phyloP scores from a whole-genome alignment of 2,113 vertebrate species.

The Casuarius casuarius region DNA sequence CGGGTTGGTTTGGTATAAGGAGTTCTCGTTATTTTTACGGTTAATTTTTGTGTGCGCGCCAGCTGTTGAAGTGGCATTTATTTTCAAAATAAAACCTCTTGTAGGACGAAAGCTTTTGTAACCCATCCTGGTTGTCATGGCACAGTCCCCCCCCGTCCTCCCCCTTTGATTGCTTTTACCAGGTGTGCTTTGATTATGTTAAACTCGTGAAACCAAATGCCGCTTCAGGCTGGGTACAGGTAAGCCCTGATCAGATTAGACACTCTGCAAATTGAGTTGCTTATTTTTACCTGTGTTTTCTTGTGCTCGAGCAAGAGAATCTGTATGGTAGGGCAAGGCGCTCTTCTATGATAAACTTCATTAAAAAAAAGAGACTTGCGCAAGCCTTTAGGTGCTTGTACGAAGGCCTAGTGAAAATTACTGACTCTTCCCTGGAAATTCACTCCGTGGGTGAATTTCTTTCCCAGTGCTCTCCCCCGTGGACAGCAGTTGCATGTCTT shows the following conservation, averaged over 20 bases:
- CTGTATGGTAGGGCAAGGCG: neutral
- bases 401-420: neutral
- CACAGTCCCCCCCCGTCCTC: neutral
- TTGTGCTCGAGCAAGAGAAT: neutral
- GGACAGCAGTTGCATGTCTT: neutral
- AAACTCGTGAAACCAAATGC: constrained; percentile 13
- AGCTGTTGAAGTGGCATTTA: neutral
- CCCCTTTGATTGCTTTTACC: neutral
- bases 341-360: neutral
- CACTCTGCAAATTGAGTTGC: neutral
- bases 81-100: neutral
- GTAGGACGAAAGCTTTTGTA: neutral
- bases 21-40: neutral
- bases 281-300: neutral
- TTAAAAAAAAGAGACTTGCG: neutral
- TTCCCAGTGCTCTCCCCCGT: neutral
- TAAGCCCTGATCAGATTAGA: constrained; percentile 45
- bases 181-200: neutral
- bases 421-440: neutral
- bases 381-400: neutral
- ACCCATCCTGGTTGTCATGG: neutral
- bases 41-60: neutral
- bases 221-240: constrained; percentile 16
- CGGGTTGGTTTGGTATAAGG: fast-evolving
- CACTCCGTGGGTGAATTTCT: neutral